Percentiles rank a stretch among this genome's conserved stretches.
phyloP scores from a whole-genome alignment of 2,888 invertebrate genomes.

The Habrosyne pyritoides region DNA sequence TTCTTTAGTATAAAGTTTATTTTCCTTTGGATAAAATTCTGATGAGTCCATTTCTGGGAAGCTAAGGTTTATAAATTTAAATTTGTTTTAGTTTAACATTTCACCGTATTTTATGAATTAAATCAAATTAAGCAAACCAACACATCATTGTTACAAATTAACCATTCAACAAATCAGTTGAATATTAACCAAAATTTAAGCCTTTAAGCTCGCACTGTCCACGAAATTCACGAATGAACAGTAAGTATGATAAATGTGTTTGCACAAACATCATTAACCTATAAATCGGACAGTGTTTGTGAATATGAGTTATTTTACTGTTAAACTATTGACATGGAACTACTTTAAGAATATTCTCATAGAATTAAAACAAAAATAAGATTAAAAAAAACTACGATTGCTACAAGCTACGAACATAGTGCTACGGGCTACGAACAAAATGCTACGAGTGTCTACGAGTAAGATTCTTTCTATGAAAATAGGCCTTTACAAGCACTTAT shows the following conservation, averaged over 20 bases:
- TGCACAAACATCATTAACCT: conserved; percentile 7
- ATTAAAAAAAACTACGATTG: not conserved
- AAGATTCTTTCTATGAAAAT: no score
- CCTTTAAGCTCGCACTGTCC: conserved; percentile 18
- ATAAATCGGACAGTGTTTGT: not conserved
- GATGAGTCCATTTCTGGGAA: no score
- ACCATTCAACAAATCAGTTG: conserved; percentile 41
- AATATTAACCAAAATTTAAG: conserved; percentile 39
- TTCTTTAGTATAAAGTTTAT: no score
- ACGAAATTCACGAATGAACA: conserved; percentile 15
- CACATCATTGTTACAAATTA: conserved; percentile 32
- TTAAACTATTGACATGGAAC: not conserved
- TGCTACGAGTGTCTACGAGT: not conserved
- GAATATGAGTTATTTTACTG: not conserved
- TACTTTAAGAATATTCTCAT: not conserved
- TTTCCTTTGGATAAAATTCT: no score
- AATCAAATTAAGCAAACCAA: conserved; percentile 14
- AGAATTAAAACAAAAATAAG: no score
- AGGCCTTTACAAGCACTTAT: no score
- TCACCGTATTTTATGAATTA: not conserved
- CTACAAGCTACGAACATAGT: not conserved
- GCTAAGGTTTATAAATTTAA: no score
- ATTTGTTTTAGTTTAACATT: no score
- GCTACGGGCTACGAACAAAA: not conserved
- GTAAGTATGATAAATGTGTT: conserved; percentile 15